Base-by-base conservation (phyloP, 2,797 vertebrate genomes). In the Protosalanx chinensis region DNA sequence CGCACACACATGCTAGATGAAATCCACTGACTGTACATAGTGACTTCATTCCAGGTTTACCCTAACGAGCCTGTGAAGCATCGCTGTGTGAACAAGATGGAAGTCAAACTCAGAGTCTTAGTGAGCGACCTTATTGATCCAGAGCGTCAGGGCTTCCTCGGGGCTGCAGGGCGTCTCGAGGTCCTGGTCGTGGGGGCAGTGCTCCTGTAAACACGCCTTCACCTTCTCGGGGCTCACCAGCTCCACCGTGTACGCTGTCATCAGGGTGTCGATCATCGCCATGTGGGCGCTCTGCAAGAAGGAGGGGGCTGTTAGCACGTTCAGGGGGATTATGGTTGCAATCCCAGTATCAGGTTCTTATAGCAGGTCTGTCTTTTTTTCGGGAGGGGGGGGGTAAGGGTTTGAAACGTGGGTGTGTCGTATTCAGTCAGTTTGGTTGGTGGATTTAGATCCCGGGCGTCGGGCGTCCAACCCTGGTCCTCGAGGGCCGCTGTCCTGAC, bases 181-280 rank as follows among this genome's bases (percentile, higher is more conserved):
- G 68, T 96, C 95, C 67, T 94, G 89, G 68, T 94, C 89, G 76
- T 91, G 89, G 15, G 93, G 85, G 2, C 95, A 93, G 85, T 97
- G 97, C 85, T 94, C 95, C 74, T 89, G 91, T 37, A 96, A 85
- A 71, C 95, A 97, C 0, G 91, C 82, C 66, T 94, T 92, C 76
- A 98, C 96, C 74, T 97, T 98, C 83, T 98, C 96, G 41, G 91
- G 85, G 13, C 92, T 98, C 90, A 98, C 86, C 79, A 93, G 96
- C 89, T 98, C 97, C 75, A 95, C 93, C 0, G 96, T 95, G 71
- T 97, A 96, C 0, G 95, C 97, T 95, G 96, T 97, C 98, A 98
- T 98, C 61, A 99, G 88, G 0, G 95, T 93, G 86, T 99, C 98
- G 0, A 97, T 94, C 95, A 98, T 94, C 20, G 97, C 97, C 91